Evolutionary conservation across 2,888 invertebrate genomes (phyloP), one percentile per base, ranked within the genome.

Genomic region (Brachyptera risi): DNA sequence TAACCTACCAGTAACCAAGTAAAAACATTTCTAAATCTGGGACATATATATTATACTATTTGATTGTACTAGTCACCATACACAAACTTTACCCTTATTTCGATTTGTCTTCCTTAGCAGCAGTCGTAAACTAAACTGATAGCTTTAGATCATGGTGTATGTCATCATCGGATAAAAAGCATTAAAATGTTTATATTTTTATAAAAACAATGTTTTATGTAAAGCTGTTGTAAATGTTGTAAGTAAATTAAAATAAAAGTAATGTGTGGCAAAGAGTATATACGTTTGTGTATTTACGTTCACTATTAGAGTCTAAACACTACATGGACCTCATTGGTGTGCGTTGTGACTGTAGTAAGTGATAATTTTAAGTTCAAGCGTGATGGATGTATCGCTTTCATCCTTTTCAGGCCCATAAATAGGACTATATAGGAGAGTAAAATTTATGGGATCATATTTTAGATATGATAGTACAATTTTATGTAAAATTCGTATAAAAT

Each of bases 171-270:
- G 40, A 50, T 51, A 37, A 50, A 61, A 61, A 58, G 40, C 58
- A 58, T 58, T 51, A 50, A 61, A 61, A 50, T 61, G 58, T 61
- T 61, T 61, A 61, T 61, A 61, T 61, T 61, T 61, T 61, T 61
- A 58, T 61, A 61, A 60, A 56, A 54, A 61, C 38, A 50, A 61
- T 51, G 58, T 61, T 61, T 58, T 49, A 38, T 61, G 61, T 61
- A 61, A 58, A 58, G 19, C 57, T 58, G 61, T 61, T 61, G 49
- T 61, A 58, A 51, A 58, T 61, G 57, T 51, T 61, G 61, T 61
- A 58, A 19, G 42, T 24, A 47, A 47, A 47, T 21, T 47, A 54
- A 54, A 54, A 23, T 11, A 44, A 19, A 17, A 44, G 21, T 19
- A 21, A 54, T 35, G 54, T 37, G 54, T 54, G 54, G 37, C 54